phyloP scores from a whole-genome alignment of 2,113 vertebrate species.

The Pimephales promelas region DNA sequence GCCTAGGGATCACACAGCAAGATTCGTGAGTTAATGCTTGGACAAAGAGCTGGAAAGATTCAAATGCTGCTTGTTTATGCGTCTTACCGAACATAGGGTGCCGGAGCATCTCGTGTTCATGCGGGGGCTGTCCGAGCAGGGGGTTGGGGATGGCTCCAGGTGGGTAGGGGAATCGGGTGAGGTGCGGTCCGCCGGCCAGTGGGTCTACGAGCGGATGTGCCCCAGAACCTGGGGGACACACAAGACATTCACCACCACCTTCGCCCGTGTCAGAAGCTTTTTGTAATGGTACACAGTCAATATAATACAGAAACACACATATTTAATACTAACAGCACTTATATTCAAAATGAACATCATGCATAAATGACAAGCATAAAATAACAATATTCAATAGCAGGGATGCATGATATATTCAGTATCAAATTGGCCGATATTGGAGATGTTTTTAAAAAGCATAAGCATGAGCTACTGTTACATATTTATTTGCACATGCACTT shows the following conservation, averaged over 20 bases:
- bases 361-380: not conserved
- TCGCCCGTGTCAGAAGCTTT: constrained; percentile 72
- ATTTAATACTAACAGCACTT: constrained; percentile 50
- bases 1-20: constrained; percentile 70
- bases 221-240: constrained; percentile 87
- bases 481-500: too few species aligned
- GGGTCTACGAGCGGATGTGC: constrained; percentile 90
- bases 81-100: constrained; percentile 94
- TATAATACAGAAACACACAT: constrained; percentile 47
- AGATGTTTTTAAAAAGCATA: not conserved
- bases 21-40: constrained; percentile 3
- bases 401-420: not conserved
- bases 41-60: not conserved
- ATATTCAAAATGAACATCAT: constrained; percentile 36
- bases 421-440: too few species aligned
- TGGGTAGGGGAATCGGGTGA: constrained; percentile 95
- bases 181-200: constrained; percentile 88
- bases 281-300: constrained; percentile 64
- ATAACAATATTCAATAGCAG: not conserved
- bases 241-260: constrained; percentile 84
- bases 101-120: constrained; percentile 97
- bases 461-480: not conserved
- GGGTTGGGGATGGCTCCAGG: constrained; percentile 93
- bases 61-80: not conserved
- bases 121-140: constrained; percentile 90